These are phyloP conservation scores for Formicarius rufipectus DNA, from an alignment of 2,113 vertebrate species.

Conservation along the genomic window DNA sequence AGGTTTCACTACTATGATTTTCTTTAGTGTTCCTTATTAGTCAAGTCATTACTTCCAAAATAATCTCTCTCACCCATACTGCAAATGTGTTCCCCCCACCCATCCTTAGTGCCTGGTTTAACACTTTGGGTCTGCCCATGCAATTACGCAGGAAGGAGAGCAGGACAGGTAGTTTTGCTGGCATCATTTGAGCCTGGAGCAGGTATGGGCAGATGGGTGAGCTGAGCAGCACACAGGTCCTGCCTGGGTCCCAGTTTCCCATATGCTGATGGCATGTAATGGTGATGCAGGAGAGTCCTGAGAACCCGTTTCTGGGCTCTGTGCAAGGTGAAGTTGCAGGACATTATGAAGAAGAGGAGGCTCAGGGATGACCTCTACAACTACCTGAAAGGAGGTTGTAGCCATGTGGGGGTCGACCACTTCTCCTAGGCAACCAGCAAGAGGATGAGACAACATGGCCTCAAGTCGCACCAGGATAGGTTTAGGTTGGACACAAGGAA, in stretches of 20 bases:
- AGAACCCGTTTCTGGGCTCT: fast-evolving
- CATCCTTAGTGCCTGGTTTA: not conserved
- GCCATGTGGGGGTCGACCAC: fast-evolving
- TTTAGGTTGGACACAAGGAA: not conserved
- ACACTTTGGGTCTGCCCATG: not conserved
- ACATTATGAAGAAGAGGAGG: not conserved
- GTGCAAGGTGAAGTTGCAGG: not conserved
- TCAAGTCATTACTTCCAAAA: not conserved
- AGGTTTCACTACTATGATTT: not conserved
- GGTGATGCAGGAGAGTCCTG: not conserved
- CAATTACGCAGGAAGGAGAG: fast-evolving
- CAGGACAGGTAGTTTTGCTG: fast-evolving
- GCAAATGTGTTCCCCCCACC: not conserved
- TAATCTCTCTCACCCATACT: not conserved
- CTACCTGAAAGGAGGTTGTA: not conserved
- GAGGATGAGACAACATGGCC: not conserved
- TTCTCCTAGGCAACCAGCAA: not conserved
- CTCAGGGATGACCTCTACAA: not conserved
- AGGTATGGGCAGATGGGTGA: fast-evolving
- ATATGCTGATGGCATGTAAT: fast-evolving
- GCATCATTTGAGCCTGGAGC: fast-evolving
- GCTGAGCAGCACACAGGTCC: too few species aligned
- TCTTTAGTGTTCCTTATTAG: not conserved
- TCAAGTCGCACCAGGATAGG: not conserved
- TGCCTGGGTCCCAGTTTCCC: not conserved